Evolutionary conservation across 2,888 invertebrate genomes (phyloP), one percentile per base, ranked within the genome.

Genomic region (Hemaris fuciformis): DNA sequence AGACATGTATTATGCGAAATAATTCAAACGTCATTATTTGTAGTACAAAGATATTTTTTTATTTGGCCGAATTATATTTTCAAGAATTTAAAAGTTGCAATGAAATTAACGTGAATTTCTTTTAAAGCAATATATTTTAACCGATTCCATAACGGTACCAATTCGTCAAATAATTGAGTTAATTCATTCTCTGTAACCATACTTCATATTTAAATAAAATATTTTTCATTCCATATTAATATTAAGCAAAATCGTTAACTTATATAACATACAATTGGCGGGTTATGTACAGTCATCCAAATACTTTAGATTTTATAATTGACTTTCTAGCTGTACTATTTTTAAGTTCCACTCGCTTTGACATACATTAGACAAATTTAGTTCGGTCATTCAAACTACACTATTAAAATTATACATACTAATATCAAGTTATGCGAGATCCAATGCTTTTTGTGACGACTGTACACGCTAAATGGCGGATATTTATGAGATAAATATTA

Each of bases 391-490:
- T n/a, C n/a, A n/a, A n/a, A n/a, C n/a, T n/a, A n/a, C n/a, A n/a
- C n/a, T n/a, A n/a, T n/a, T n/a, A n/a, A n/a, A n/a, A n/a, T n/a
- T n/a, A n/a, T n/a, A n/a, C n/a, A n/a, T n/a, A n/a, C n/a, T n/a
- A n/a, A n/a, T n/a, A n/a, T n/a, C n/a, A n/a, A n/a, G n/a, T n/a
- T n/a, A n/a, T n/a, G n/a, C n/a, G n/a, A n/a, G n/a, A n/a, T n/a
- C n/a, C n/a, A n/a, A 22, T 45, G 13, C 43, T 43, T 10, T 34
- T 7, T 18, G 31, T 18, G 53, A 53, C 53, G 31, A 53, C 53
- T 53, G 53, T 53, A 31, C 53, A 20, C 20, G 31, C 48, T 48
- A 48, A 53, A 53, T 53, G 53, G 53, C 31, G 8, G 31, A 53
- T 31, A 53, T 31, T 4, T 8, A 53, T 31, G 31, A 15, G 31